A percentile compares a stretch with the other conserved stretches of the same genome.
phyloP scores from a whole-genome alignment of 2,888 invertebrate species.

The Chrysotoxum bicinctum region DNA sequence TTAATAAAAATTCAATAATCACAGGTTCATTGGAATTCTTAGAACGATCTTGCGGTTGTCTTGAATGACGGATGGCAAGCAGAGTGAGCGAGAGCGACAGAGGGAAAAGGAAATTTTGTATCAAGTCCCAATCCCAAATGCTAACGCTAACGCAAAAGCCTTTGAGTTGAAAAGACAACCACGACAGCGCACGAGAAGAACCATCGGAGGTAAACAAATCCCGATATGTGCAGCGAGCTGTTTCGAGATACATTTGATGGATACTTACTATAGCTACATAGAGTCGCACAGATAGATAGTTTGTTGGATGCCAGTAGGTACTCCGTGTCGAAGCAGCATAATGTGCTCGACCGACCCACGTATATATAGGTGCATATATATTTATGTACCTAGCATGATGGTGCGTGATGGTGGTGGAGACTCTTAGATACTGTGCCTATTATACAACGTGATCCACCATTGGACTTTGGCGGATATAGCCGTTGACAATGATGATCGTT shows the following conservation, averaged over 20 bases:
- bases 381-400: slow-evolving; percentile 3
- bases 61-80: slow-evolving; percentile 69
- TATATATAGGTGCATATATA: not conserved
- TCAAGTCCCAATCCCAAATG: slow-evolving; percentile 17
- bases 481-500: slow-evolving; percentile 70
- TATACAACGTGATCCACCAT: slow-evolving; percentile 63
- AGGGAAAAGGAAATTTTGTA: slow-evolving; percentile 66
- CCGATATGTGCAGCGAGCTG: slow-evolving; percentile 65
- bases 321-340: slow-evolving; percentile 42
- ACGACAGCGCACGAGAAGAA: slow-evolving; percentile 59
- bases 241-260: slow-evolving; percentile 66
- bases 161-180: slow-evolving; percentile 38
- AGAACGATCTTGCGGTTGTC: slow-evolving; percentile 73
- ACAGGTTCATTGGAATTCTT: slow-evolving; percentile 72
- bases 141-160: slow-evolving; percentile 37
- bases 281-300: slow-evolving; percentile 49
- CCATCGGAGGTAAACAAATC: slow-evolving; percentile 57
- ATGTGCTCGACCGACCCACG: not conserved
- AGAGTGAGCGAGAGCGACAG: slow-evolving; percentile 64
- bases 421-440: slow-evolving; percentile 67
- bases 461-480: slow-evolving; percentile 71
- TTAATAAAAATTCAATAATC: slow-evolving; percentile 73
- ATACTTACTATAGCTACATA: slow-evolving; percentile 16
- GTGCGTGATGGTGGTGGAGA: slow-evolving; percentile 39
- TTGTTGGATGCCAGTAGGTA: slow-evolving; percentile 58